A percentile compares a stretch with the other conserved stretches of the same genome.
These are phyloP conservation scores for Diacarnus erythraeanus DNA, from an alignment of 37 sponge, comb jelly and placozoan genomes.

Conservation along the genomic window DNA sequence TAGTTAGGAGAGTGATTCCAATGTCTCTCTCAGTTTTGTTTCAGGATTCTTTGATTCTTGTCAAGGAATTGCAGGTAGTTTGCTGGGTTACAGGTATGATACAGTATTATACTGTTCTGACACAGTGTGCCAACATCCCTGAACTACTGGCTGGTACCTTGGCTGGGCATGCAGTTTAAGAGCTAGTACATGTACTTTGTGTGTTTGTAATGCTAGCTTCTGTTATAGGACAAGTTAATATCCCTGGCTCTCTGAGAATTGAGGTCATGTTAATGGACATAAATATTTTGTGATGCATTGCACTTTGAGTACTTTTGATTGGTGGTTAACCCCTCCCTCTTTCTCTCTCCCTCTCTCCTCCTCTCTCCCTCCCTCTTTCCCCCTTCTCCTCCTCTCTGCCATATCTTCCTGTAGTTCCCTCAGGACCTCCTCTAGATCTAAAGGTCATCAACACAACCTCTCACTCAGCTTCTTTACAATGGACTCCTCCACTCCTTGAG, in stretches of 20 bases:
- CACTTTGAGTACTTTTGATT: no score
- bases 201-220: no score
- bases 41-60: background rate
- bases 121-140: background rate
- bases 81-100: background rate
- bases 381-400: background rate
- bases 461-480: background rate
- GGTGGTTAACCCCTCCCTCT: background rate
- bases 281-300: no score
- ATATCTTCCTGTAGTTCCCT: conserved; percentile 9
- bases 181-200: no score
- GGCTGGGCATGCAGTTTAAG: no score
- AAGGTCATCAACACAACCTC: background rate
- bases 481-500: conserved; percentile 3
- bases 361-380: background rate
- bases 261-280: no score
- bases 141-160: no score
- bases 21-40: no score
- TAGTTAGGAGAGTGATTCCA: background rate
- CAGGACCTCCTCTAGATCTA: conserved; percentile 7
- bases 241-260: no score
- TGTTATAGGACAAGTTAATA: no score
- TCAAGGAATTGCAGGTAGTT: background rate
- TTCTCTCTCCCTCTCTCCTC: background rate
- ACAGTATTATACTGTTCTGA: background rate